phyloP scores from a whole-genome alignment of 1,140 invertebrate species.

The Cydia pomonella region DNA sequence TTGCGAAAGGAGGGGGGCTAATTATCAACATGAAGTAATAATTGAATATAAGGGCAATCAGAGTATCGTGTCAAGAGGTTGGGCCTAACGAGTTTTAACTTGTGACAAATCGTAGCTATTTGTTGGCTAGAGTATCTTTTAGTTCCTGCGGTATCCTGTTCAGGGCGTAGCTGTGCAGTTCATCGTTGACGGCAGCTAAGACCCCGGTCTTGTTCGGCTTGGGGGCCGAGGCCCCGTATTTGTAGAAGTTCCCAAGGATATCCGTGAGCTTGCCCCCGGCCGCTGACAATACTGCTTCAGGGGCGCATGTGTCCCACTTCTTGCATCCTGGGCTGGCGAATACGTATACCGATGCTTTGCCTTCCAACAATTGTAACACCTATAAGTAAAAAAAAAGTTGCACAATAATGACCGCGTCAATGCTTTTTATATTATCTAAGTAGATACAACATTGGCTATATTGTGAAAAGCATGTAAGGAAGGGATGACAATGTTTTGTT shows the following conservation, averaged over 20 bases:
- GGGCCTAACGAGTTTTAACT: not conserved
- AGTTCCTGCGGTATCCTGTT: conserved; percentile 83
- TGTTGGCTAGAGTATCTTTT: conserved; percentile 69
- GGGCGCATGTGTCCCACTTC: conserved; percentile 99
- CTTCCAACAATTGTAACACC: conserved; percentile 95
- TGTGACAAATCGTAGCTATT: conserved; percentile 39
- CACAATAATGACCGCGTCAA: too few relatives aligned
- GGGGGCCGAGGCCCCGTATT: conserved; percentile 86
- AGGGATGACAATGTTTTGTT: too few relatives aligned
- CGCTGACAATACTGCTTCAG: conserved; percentile 94
- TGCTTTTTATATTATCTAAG: too few relatives aligned
- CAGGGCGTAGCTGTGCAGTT: conserved; percentile 86
- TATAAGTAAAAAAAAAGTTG: conserved; percentile 60
- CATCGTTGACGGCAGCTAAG: conserved; percentile 87
- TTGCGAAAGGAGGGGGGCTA: too few relatives aligned
- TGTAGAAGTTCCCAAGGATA: conserved; percentile 90
- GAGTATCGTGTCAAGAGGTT: not conserved
- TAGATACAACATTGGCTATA: too few relatives aligned
- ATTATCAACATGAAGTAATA: too few relatives aligned
- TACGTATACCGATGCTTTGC: conserved; percentile 97
- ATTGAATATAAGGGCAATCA: too few relatives aligned
- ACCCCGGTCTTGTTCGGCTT: conserved; percentile 91
- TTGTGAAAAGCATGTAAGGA: too few relatives aligned
- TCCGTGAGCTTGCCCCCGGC: conserved; percentile 94
- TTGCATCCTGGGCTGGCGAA: conserved; percentile 97